Percentiles rank a stretch among this genome's conserved stretches.
Evolutionary conservation across 2,888 invertebrate species (phyloP).

Genomic region (Synergus japonicus): DNA sequence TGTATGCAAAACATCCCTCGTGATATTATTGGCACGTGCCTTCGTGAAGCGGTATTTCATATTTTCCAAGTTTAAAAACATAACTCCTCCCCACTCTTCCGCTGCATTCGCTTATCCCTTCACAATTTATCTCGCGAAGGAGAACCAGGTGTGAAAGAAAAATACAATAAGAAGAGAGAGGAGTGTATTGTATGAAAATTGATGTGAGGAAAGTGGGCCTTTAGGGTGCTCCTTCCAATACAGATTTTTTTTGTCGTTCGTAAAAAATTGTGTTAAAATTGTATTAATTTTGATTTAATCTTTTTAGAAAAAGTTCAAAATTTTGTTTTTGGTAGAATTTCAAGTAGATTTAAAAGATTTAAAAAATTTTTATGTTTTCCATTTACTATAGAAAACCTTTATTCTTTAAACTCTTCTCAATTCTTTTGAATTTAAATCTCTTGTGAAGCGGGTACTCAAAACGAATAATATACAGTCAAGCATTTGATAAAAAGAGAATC

Average conservation of each 20-base stretch:
- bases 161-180: conserved; percentile 33
- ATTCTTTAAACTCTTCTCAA: too few species aligned
- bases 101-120: conserved; percentile 9
- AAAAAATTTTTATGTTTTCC: too few species aligned
- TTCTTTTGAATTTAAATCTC: too few species aligned
- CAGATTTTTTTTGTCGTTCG: not conserved
- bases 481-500: too few species aligned
- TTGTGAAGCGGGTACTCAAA: too few species aligned
- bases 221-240: conserved; percentile 16
- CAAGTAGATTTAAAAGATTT: too few species aligned
- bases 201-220: conserved; percentile 20
- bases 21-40: conserved; percentile 28
- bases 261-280: not conserved
- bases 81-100: conserved; percentile 1
- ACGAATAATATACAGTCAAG: too few species aligned
- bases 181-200: conserved; percentile 22
- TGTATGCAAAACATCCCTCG: conserved; percentile 12
- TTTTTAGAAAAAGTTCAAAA: not conserved
- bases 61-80: conserved; percentile 19
- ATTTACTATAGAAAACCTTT: too few species aligned
- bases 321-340: not conserved
- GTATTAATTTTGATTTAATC: not conserved
- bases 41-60: conserved; percentile 28
- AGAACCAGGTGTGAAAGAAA: conserved; percentile 26
- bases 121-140: conserved; percentile 29